Evolutionary conservation across 2,113 vertebrate genomes (phyloP).

Genomic region (Orycteropus afer): DNA sequence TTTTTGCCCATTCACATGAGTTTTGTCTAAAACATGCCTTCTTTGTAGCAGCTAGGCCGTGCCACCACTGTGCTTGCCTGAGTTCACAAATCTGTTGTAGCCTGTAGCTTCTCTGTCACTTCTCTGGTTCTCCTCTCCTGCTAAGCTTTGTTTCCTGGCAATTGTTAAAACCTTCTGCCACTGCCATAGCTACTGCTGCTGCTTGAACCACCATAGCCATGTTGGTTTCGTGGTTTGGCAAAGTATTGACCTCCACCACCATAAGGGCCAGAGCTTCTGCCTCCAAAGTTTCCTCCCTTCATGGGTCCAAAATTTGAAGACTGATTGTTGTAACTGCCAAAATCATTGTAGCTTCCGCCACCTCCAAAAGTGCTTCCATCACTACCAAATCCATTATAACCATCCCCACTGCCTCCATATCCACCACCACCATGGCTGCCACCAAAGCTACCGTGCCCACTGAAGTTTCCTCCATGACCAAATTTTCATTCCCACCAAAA

Average conservation of each 20-base stretch:
- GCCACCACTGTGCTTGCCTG: conserved; percentile 91
- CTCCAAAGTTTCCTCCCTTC: conserved; percentile 88
- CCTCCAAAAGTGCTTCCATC: not conserved
- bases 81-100: conserved; percentile 91
- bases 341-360: not conserved
- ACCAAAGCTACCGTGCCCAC: too few relatives aligned
- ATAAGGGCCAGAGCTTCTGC: conserved; percentile 86
- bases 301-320: conserved; percentile 90
- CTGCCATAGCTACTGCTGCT: conserved; percentile 84
- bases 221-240: conserved; percentile 70
- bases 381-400: not conserved
- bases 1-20: too few relatives aligned
- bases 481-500: too few relatives aligned
- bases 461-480: too few relatives aligned
- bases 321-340: not conserved
- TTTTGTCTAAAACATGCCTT: too few relatives aligned
- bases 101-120: conserved; percentile 93
- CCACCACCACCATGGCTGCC: too few relatives aligned
- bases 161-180: conserved; percentile 87
- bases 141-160: conserved; percentile 88
- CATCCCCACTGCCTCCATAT: not conserved
- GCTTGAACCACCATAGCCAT: conserved; percentile 86
- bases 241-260: conserved; percentile 37
- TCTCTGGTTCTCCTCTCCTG: conserved; percentile 91
- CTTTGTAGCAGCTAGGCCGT: too few relatives aligned